These are phyloP conservation scores for Neolamprologus toae DNA, from an alignment of 2,113 vertebrate species.

Conservation along the genomic window DNA sequence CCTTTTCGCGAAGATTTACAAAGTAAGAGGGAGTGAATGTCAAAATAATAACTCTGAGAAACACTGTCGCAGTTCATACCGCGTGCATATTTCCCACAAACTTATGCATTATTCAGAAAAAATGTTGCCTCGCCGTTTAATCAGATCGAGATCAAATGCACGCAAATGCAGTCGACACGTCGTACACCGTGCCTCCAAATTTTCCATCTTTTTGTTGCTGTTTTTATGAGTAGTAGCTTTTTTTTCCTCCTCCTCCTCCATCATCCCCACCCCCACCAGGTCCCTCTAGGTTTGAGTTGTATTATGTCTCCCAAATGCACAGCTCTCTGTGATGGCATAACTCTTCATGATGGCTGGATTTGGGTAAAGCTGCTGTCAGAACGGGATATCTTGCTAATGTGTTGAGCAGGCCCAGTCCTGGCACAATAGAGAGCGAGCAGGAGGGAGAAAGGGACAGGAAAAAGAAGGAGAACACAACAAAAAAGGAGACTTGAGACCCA, in stretches of 20 bases:
- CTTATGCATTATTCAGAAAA: not conserved
- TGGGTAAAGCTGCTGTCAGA: constrained; percentile 59
- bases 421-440: not conserved
- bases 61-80: not conserved
- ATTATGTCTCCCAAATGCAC: constrained; percentile 35
- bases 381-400: constrained; percentile 50
- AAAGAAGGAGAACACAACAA: not conserved
- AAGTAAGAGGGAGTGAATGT: not conserved
- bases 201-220: constrained; percentile 6
- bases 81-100: not conserved
- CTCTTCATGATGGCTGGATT: constrained; percentile 60
- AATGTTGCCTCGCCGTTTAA: not conserved
- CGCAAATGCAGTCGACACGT: not conserved
- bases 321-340: constrained; percentile 40
- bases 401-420: constrained; percentile 32
- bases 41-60: not conserved
- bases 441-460: not conserved
- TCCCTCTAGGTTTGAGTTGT: constrained; percentile 47
- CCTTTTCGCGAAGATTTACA: not conserved
- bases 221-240: constrained; percentile 5
- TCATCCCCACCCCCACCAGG: not conserved
- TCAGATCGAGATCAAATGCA: constrained; percentile 4
- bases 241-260: not conserved
- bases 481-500: not conserved
- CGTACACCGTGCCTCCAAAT: not conserved